phyloP scores from a whole-genome alignment of 2,113 vertebrate species.

The Cryptotis parvus region DNA sequence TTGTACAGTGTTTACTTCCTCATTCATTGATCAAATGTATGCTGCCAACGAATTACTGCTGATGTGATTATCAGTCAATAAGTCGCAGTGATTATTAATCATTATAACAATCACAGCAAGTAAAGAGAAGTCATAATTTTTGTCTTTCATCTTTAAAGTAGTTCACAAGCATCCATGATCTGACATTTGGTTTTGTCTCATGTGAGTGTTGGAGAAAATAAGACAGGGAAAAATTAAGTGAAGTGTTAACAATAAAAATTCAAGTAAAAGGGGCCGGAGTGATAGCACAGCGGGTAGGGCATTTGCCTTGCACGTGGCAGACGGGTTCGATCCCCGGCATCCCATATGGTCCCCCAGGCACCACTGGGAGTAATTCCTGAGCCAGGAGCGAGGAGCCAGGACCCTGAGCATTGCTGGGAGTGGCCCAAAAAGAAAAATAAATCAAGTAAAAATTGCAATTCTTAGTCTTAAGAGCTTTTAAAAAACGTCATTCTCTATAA shows the following conservation, averaged over 20 bases:
- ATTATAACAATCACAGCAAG: neutral
- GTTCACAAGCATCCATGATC: constrained; percentile 20
- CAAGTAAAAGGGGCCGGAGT: neutral
- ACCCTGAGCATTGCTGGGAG: no score
- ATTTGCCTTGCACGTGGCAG: no score
- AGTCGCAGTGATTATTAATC: neutral
- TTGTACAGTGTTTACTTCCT: neutral
- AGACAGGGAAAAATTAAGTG: neutral
- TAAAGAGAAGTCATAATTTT: neutral
- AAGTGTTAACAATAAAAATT: constrained; percentile 3
- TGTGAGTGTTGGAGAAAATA: neutral
- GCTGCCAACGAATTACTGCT: neutral
- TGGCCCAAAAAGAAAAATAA: no score
- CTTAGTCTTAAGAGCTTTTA: neutral
- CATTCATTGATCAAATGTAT: neutral
- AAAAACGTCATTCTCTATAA: neutral
- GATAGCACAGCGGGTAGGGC: no score
- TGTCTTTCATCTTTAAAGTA: constrained; percentile 11
- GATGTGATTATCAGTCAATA: neutral
- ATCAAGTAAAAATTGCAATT: neutral
- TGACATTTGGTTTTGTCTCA: constrained; percentile 26
- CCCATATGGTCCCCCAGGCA: no score
- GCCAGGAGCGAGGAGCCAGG: no score
- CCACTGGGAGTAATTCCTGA: no score
- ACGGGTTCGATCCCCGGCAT: no score